phyloP scores from a whole-genome alignment of 2,113 vertebrate species.

The Isurus oxyrinchus region DNA sequence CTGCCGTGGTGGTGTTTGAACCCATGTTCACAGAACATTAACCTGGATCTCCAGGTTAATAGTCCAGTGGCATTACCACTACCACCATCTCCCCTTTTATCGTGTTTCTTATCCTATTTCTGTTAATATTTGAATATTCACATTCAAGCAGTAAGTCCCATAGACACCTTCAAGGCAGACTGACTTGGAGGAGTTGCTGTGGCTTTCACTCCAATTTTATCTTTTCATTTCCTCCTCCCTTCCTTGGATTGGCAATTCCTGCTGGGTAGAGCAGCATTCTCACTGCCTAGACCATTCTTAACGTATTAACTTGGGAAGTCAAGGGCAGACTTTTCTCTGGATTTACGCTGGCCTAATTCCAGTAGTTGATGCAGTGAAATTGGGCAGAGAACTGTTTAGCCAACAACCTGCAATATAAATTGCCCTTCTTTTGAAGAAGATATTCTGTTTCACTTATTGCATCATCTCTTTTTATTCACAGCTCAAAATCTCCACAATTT shows the following conservation, averaged over 20 bases:
- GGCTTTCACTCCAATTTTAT: background rate
- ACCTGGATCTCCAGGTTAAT: too few species aligned
- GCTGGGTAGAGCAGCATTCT: background rate
- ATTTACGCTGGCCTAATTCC: background rate
- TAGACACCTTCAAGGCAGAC: background rate
- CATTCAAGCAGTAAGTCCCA: background rate
- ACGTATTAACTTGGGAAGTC: background rate
- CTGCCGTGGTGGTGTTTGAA: too few species aligned
- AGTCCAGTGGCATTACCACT: background rate
- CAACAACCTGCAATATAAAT: background rate
- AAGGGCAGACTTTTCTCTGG: background rate
- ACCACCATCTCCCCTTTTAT: background rate
- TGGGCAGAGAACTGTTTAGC: background rate
- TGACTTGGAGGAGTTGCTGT: background rate
- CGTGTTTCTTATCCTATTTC: background rate
- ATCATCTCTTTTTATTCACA: slow-evolving; percentile 31
- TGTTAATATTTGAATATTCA: background rate
- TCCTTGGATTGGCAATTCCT: background rate
- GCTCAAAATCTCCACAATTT: slow-evolving; percentile 50
- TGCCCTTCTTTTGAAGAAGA: background rate
- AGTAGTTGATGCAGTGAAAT: background rate
- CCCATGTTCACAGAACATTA: too few species aligned
- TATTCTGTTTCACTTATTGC: background rate
- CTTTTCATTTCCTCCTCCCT: background rate
- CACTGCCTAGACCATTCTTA: background rate